Evolutionary conservation across 92 coral and sea anemone genomes (phyloP).

Genomic region (Parazoanthus atlanticus): DNA sequence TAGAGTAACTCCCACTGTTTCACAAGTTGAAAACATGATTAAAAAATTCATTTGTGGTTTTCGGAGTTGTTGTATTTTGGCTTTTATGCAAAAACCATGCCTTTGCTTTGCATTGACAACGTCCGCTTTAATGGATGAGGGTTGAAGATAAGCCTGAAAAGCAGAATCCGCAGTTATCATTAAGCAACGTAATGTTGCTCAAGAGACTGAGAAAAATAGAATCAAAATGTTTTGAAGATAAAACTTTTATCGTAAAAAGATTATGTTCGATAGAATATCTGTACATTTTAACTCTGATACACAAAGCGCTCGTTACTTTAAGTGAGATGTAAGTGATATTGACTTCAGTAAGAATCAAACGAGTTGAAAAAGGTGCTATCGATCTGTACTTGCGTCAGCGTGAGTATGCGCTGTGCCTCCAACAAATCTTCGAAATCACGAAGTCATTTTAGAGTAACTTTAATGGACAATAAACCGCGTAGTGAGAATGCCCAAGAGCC

Average conservation of each 20-base stretch:
- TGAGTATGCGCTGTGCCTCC: background rate
- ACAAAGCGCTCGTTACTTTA: background rate
- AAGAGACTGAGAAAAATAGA: background rate
- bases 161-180: background rate
- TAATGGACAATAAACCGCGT: background rate
- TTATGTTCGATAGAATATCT: background rate
- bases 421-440: background rate
- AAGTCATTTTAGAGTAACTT: background rate
- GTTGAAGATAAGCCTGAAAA: background rate
- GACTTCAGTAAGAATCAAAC: background rate
- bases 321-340: background rate
- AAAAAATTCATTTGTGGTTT: slow-evolving; percentile 1
- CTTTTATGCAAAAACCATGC: background rate
- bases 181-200: background rate
- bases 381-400: background rate
- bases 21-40: background rate
- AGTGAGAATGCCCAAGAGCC: background rate
- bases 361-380: background rate
- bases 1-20: background rate
- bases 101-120: background rate
- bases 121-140: background rate
- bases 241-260: too few species aligned
- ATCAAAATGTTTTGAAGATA: background rate
- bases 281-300: background rate
- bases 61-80: background rate